These are phyloP conservation scores for Mylabris sibirica DNA, from an alignment of 2,888 invertebrate species.

Conservation along the genomic window DNA sequence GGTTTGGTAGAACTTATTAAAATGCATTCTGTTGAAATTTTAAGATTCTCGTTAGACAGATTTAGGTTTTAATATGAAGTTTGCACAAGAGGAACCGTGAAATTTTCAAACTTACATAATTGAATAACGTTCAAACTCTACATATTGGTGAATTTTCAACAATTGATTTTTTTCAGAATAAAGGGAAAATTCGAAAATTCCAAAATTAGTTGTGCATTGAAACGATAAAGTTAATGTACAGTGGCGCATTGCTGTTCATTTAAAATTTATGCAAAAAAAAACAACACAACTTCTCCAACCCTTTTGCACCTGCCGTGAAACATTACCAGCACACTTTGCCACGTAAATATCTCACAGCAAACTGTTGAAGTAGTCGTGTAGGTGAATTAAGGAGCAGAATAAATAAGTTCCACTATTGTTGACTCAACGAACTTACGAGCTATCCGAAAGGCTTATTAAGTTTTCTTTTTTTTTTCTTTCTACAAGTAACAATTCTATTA, in stretches of 20 bases:
- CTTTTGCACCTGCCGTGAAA: conserved; percentile 44
- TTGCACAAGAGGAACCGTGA: no score
- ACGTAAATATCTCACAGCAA: conserved; percentile 41
- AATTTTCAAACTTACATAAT: no score
- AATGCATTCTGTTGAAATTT: background rate
- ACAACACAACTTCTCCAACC: no score
- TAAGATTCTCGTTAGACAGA: background rate
- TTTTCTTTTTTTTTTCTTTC: conserved; percentile 35
- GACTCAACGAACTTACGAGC: conserved; percentile 40
- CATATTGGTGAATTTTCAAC: background rate
- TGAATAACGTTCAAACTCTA: background rate
- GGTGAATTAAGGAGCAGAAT: conserved; percentile 19
- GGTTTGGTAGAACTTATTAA: background rate
- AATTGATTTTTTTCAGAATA: background rate
- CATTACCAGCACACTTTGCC: conserved; percentile 36
- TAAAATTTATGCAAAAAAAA: conserved; percentile 44
- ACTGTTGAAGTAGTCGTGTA: conserved; percentile 35
- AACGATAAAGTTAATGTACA: conserved; percentile 15
- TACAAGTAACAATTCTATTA: background rate
- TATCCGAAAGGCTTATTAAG: conserved; percentile 45
- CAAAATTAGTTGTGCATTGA: background rate
- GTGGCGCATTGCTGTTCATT: conserved; percentile 37
- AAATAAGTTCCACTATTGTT: conserved; percentile 27
- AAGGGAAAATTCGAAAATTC: background rate
- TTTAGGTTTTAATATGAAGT: background rate